Conservation (phyloP, 2,113 vertebrate genomes). For the Sminthopsis crassicaudata region DNA sequence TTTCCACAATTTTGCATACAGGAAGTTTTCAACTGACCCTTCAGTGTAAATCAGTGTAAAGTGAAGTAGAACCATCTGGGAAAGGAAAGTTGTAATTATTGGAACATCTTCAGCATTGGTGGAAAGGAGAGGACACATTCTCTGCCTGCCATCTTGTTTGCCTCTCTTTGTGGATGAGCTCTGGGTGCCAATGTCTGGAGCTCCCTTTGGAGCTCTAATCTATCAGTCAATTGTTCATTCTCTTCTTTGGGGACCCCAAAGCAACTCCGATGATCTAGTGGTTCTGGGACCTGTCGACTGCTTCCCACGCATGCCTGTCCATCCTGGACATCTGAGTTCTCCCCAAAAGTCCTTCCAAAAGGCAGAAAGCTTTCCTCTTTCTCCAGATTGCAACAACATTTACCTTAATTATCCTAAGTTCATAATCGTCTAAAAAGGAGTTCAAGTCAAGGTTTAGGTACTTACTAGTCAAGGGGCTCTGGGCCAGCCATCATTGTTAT, state of each 20-base stretch:
- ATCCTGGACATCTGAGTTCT: not conserved
- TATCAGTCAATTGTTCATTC: not conserved
- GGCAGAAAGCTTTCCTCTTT: not conserved
- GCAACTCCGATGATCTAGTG: not conserved
- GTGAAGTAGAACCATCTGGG: not conserved
- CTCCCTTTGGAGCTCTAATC: not conserved
- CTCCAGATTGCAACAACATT: not conserved
- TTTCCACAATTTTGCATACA: not conserved
- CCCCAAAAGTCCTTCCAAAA: not conserved
- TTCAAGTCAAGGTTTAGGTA: not conserved
- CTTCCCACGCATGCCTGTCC: not conserved
- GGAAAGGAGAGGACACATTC: not conserved
- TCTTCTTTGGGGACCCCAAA: not conserved
- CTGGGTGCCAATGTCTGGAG: not conserved
- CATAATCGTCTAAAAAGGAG: not conserved
- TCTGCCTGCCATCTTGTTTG: not conserved
- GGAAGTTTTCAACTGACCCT: not conserved
- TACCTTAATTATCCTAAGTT: not conserved
- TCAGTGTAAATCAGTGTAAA: not conserved
- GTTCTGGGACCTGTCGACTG: not conserved
- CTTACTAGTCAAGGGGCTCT: not conserved
- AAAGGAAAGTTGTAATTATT: not conserved
- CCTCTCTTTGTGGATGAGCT: not conserved
- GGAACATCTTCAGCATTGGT: not conserved
- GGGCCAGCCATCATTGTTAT: too few species aligned